Base-by-base conservation (phyloP, 2,797 vertebrate species). In the Menidia menidia region DNA sequence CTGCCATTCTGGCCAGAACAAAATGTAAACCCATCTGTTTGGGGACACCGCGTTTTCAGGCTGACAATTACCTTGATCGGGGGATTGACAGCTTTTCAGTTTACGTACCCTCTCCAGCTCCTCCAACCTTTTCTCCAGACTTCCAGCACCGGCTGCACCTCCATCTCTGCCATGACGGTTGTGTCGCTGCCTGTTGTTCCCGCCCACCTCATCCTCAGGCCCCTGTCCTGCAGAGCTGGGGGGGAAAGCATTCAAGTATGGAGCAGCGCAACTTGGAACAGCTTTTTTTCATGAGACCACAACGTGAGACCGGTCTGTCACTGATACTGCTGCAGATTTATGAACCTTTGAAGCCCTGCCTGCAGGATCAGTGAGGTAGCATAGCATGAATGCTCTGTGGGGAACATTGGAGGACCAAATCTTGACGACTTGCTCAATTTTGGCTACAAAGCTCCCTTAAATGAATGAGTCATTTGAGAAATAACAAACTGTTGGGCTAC, bases 21-120 rank as follows among this genome's bases (percentile, higher is more conserved):
- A 6, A 1, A 41, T 4, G 1, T 25, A 25, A 25, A 25, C 25
- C 25, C 25, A 8, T 54, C 32, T 16, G 32, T 32, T 48, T 11
- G 31, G 35, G 61, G 6, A 31, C 12, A 4, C 35, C 3, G 35
- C 10, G 8, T 57, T 70, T 42, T 39, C 16, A 54, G 12, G 15
- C 12, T 10, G 14, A 39, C 31, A 32, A 44, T 41, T 30, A 54
- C 64, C 31, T 44, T 54, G 15, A n/a, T 47, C 1, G 19, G 48
- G 31, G 7, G 7, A 47, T 33, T 12, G 10, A 6, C 32, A 39
- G 5, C 5, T 30, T 12, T 1, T 39, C n/a, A 8, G 43, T 14
- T 0, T n/a, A 44, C 7, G 0, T 86, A 98, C 97, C 95, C 90
- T 96, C 92, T 99, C 98, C 87, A 98, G 96, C 69, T 99, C 97